A percentile compares a stretch with the other conserved stretches of the same genome.
Conservation (phyloP, 2,113 vertebrate species). For the Lepidothrix coronata region DNA sequence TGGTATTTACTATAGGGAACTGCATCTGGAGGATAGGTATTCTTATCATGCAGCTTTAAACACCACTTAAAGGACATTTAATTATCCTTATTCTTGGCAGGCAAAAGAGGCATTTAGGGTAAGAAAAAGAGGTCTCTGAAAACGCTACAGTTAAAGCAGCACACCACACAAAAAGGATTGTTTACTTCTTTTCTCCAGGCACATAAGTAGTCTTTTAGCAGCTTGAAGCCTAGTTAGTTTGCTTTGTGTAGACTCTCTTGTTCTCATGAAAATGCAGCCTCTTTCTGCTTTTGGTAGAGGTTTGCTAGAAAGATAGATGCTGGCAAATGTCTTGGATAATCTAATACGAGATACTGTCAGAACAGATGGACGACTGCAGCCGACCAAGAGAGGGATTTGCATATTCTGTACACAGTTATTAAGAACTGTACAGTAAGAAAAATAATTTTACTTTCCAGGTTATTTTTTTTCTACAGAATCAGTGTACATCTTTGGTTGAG, state of each 20-base stretch:
- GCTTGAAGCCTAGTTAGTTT: constrained; percentile 17
- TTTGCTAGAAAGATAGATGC: constrained; percentile 4
- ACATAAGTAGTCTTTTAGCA: constrained; percentile 4
- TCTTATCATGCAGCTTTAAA: constrained; percentile 34
- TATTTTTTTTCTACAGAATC: background rate
- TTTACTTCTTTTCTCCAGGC: constrained; percentile 28
- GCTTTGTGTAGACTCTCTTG: background rate
- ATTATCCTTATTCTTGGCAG: constrained; percentile 48
- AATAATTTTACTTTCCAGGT: background rate
- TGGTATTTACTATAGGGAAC: background rate
- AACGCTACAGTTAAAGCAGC: constrained; percentile 11
- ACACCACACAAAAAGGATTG: constrained; percentile 2
- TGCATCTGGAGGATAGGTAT: background rate
- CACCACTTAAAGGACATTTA: constrained; percentile 17
- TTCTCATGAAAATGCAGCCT: constrained; percentile 15
- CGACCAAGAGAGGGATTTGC: constrained; percentile 2
- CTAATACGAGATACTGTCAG: constrained; percentile 4
- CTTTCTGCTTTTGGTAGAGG: background rate
- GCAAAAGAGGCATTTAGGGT: constrained; percentile 8
- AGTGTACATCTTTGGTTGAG: background rate
- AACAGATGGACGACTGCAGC: constrained; percentile 30
- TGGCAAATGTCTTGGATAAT: constrained; percentile 39
- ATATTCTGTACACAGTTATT: background rate
- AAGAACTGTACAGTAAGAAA: background rate
- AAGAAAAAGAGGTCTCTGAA: constrained; percentile 23